A percentile compares a stretch with the other conserved stretches of the same genome.
phyloP scores from a whole-genome alignment of 2,797 vertebrate genomes.

The Eidolon dupreanum region DNA sequence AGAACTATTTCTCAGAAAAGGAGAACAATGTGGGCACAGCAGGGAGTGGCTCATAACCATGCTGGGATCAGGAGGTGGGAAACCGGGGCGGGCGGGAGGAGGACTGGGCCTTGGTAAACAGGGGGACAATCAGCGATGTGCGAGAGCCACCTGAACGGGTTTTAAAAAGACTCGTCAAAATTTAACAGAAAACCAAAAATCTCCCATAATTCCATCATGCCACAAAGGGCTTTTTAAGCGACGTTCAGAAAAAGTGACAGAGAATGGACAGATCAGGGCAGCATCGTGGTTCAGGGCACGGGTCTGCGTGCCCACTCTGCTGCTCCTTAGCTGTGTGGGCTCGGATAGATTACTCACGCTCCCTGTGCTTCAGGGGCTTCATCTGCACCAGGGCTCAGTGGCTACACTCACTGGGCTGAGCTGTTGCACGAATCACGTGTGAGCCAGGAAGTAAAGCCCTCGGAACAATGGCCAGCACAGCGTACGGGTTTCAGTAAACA shows the following conservation, averaged over 20 bases:
- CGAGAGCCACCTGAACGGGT: too few species aligned
- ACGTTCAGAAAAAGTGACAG: not conserved
- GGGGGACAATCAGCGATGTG: too few species aligned
- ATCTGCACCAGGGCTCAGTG: too few species aligned
- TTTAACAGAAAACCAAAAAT: not conserved
- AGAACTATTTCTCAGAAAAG: too few species aligned
- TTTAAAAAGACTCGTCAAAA: not conserved
- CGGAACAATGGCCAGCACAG: not conserved
- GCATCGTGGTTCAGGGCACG: not conserved
- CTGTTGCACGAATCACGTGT: not conserved
- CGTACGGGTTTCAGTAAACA: not conserved
- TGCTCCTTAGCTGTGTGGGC: not conserved
- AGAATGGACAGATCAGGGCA: not conserved
- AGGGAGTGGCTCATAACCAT: not conserved
- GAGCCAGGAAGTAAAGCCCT: not conserved
- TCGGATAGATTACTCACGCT: not conserved
- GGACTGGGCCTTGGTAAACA: rapidly evolving
- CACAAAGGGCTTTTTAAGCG: not conserved
- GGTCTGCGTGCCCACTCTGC: too few species aligned
- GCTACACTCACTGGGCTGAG: not conserved
- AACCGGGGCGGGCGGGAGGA: not conserved
- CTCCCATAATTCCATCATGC: not conserved
- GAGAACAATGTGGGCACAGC: too few species aligned
- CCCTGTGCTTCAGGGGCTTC: not conserved
- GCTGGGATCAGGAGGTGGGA: not conserved